Percentiles rank a stretch among this genome's conserved stretches.
These are phyloP conservation scores for Leptobrachium leishanense DNA, from an alignment of 2,113 vertebrate genomes.

Conservation along the genomic window DNA sequence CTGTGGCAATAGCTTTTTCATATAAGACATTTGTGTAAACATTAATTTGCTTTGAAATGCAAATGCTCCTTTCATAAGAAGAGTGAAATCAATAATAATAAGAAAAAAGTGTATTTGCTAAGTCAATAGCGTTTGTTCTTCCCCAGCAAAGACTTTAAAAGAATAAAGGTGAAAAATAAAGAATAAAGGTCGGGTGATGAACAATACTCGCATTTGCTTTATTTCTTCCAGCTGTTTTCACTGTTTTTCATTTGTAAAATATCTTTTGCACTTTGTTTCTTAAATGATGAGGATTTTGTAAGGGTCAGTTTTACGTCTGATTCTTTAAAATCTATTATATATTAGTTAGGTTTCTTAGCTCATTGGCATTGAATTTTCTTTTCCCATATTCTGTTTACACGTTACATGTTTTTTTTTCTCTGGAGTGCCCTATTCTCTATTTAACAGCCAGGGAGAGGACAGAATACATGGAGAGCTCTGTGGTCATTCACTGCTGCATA, in stretches of 20 bases:
- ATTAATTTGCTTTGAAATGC: slow-evolving; percentile 42
- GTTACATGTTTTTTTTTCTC: no score
- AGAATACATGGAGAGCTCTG: no score
- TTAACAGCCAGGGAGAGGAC: no score
- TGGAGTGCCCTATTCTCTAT: no score
- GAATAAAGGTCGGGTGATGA: slow-evolving; percentile 6
- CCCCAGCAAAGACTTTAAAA: slow-evolving; percentile 23
- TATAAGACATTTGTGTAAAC: slow-evolving; percentile 34
- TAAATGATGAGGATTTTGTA: no score
- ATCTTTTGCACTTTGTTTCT: neutral
- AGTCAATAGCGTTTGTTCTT: slow-evolving; percentile 14
- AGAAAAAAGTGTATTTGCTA: slow-evolving; percentile 20
- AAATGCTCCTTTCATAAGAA: slow-evolving; percentile 24
- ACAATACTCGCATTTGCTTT: neutral
- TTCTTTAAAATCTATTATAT: no score
- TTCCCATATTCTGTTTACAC: no score
- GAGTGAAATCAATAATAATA: slow-evolving; percentile 1
- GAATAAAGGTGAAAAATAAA: neutral
- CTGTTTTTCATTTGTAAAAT: neutral
- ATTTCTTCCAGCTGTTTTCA: slow-evolving; percentile 5
- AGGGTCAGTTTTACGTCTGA: no score
- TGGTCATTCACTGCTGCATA: no score
- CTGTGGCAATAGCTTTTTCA: slow-evolving; percentile 24
- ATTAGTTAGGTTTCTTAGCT: no score
- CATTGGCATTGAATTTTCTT: no score